Evolutionary conservation across 2,888 invertebrate genomes (phyloP).

Genomic region (Holacanthella duospinosa): DNA sequence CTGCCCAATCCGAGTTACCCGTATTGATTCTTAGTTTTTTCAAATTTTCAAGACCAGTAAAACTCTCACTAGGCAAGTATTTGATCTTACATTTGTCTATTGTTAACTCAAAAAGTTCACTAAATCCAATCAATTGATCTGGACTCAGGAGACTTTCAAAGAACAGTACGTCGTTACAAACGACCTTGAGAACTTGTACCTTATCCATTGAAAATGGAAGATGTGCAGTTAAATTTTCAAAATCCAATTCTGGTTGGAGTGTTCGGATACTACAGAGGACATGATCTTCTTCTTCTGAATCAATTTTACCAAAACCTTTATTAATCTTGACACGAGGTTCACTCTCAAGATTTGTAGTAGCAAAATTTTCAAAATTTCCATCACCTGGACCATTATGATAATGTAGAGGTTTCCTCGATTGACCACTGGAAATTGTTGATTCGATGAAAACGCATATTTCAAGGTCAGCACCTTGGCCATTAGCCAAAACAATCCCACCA

Average conservation of each 20-base stretch:
- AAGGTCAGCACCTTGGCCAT: too few relatives aligned
- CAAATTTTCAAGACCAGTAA: conserved; percentile 57
- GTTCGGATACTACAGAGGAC: conserved; percentile 35
- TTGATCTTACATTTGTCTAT: conserved; percentile 69
- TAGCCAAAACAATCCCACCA: too few relatives aligned
- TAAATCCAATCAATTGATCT: conserved; percentile 25
- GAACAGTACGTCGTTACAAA: conserved; percentile 39
- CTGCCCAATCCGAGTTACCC: conserved; percentile 68
- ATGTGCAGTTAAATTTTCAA: conserved; percentile 33
- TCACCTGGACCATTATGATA: not conserved
- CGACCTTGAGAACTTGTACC: conserved; percentile 37
- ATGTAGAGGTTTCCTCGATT: not conserved
- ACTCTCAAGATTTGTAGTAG: not conserved
- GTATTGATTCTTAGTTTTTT: conserved; percentile 58
- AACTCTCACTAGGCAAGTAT: conserved; percentile 58
- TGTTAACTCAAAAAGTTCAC: conserved; percentile 51
- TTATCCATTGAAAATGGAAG: conserved; percentile 14
- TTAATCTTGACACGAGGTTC: not conserved
- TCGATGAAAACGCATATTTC: not conserved
- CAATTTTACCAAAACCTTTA: not conserved
- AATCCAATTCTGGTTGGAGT: conserved; percentile 31
- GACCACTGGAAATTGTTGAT: not conserved
- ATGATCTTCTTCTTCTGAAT: not conserved
- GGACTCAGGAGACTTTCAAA: conserved; percentile 37
- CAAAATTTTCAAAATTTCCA: not conserved